Percentiles rank a stretch among this genome's conserved stretches.
These are phyloP conservation scores for Myopa tessellatipennis DNA, from an alignment of 2,888 invertebrate species.

Conservation along the genomic window DNA sequence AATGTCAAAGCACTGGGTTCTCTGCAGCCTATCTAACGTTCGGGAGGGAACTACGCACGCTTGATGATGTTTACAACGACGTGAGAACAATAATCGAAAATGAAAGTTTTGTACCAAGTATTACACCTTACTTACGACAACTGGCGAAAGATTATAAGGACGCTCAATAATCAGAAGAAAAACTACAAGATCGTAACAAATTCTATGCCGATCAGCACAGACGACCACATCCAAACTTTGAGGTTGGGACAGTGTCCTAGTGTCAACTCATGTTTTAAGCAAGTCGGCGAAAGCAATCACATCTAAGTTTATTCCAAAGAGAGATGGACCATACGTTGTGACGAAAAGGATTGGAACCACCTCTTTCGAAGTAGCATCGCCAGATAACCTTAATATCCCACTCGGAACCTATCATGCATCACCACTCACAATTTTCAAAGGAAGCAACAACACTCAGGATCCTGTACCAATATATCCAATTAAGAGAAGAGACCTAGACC, in stretches of 20 bases:
- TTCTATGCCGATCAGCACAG: constrained; percentile 44
- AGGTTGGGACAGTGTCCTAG: constrained; percentile 52
- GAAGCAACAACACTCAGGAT: neutral
- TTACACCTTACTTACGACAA: constrained; percentile 38
- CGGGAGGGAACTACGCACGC: constrained; percentile 59
- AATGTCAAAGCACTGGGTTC: constrained; percentile 54
- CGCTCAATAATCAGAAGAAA: constrained; percentile 46
- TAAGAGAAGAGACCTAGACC: neutral
- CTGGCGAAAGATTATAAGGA: constrained; percentile 20
- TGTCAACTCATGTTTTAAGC: constrained; percentile 49
- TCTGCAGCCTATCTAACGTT: constrained; percentile 60
- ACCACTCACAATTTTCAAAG: neutral
- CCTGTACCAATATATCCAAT: constrained; percentile 3
- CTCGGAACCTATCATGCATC: constrained; percentile 27
- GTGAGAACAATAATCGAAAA: constrained; percentile 49
- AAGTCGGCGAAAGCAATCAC: constrained; percentile 46
- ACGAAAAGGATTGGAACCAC: constrained; percentile 48
- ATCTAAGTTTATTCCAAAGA: constrained; percentile 55
- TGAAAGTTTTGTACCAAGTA: constrained; percentile 50
- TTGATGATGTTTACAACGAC: constrained; percentile 55
- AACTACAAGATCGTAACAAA: constrained; percentile 48
- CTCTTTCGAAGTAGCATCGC: constrained; percentile 37
- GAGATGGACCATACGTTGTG: constrained; percentile 57
- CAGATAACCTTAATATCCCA: constrained; percentile 35
- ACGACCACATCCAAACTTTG: constrained; percentile 43